phyloP scores from a whole-genome alignment of 2,113 vertebrate genomes.

The Mus musculus region GRCm39 chr5:56265501-56266000 shows the following conservation, averaged over 20 bases:
- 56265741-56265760: not conserved
- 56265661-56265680: not conserved
- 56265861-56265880: rapidly evolving
- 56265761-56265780: not conserved
- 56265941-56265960: not conserved
- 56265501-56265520: not conserved
- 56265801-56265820: not conserved
- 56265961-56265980: not conserved
- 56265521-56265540: not conserved
- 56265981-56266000: not conserved
- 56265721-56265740: not conserved
- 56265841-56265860: not conserved
- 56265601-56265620: not conserved
- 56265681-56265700: not conserved
- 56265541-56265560: not conserved
- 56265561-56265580: not conserved
- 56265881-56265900: not conserved
- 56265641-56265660: not conserved
- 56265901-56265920: not conserved
- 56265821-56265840: not conserved
- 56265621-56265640: not conserved
- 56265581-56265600: not conserved
- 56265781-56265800: not conserved
- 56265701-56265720: not conserved
- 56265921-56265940: not conserved